These are phyloP conservation scores for Phataginus tetradactyla DNA, from an alignment of 2,797 vertebrate species.

Conservation along the genomic window DNA sequence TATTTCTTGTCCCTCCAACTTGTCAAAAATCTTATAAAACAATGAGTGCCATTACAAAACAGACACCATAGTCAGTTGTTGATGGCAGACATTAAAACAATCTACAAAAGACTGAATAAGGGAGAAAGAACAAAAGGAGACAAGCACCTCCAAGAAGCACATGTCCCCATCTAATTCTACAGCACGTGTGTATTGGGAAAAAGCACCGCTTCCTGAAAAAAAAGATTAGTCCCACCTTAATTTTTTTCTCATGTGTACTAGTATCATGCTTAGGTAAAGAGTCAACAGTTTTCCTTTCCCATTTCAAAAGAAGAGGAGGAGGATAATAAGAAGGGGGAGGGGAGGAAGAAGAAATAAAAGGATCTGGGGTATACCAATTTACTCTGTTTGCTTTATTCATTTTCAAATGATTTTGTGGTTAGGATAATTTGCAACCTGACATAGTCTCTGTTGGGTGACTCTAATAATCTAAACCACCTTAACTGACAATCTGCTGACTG, in stretches of 20 bases:
- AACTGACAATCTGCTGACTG: constrained; percentile 69
- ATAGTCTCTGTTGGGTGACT: constrained; percentile 20
- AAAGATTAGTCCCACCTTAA: neutral
- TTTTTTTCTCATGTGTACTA: neutral
- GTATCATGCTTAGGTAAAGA: neutral
- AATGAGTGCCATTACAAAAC: neutral
- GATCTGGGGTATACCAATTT: neutral
- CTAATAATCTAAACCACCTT: constrained; percentile 74
- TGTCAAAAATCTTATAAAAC: constrained; percentile 15
- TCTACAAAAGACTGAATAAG: neutral
- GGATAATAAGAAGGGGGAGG: neutral
- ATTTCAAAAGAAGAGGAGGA: constrained; percentile 26
- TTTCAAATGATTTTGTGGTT: constrained; percentile 52
- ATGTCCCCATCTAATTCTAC: neutral
- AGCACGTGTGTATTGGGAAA: neutral
- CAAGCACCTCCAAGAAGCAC: neutral
- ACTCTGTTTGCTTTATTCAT: constrained; percentile 50
- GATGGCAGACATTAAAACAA: neutral
- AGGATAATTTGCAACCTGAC: constrained; percentile 70
- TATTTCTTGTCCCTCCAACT: constrained; percentile 27
- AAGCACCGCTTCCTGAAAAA: neutral
- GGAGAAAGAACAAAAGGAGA: neutral
- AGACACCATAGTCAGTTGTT: neutral
- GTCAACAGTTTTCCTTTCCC: neutral
- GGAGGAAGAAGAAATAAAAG: neutral